These are phyloP conservation scores for Siphamia tubifer DNA, from an alignment of 2,113 vertebrate species.

Conservation along the genomic window DNA sequence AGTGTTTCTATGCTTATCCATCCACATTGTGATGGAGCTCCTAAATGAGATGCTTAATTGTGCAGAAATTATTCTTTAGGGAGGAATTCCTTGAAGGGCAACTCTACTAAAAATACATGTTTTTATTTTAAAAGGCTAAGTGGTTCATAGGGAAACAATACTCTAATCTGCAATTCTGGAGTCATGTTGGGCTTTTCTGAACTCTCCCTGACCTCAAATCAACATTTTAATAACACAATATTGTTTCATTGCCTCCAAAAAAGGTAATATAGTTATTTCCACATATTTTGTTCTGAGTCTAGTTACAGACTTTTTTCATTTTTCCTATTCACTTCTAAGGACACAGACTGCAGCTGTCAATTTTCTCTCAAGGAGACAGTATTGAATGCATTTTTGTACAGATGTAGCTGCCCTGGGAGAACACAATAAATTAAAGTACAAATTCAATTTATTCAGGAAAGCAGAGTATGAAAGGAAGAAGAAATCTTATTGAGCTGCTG, in stretches of 20 bases:
- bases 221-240: slow-evolving; percentile 5
- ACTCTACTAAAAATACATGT: neutral
- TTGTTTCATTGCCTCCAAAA: slow-evolving; percentile 1
- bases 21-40: slow-evolving; percentile 6
- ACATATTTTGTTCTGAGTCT: neutral
- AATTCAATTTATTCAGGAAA: slow-evolving; percentile 1
- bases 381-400: neutral
- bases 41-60: slow-evolving; percentile 31
- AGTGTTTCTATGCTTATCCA: slow-evolving; percentile 5
- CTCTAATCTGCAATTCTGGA: slow-evolving; percentile 25
- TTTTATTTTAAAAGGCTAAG: neutral
- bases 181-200: neutral
- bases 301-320: neutral
- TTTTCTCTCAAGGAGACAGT: slow-evolving; percentile 36
- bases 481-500: neutral
- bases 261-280: neutral
- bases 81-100: slow-evolving; percentile 13
- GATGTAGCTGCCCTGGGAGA: slow-evolving; percentile 3
- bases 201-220: neutral
- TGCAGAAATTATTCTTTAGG: slow-evolving; percentile 15
- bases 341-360: neutral
- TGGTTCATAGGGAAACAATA: slow-evolving; percentile 19
- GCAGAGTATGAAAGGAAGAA: neutral
- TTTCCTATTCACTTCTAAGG: neutral
- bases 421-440: slow-evolving; percentile 2